Evolutionary conservation across 2,888 invertebrate species (phyloP), one percentile per base, ranked within the genome.

Genomic region (Pachliopta kotzebuea): DNA sequence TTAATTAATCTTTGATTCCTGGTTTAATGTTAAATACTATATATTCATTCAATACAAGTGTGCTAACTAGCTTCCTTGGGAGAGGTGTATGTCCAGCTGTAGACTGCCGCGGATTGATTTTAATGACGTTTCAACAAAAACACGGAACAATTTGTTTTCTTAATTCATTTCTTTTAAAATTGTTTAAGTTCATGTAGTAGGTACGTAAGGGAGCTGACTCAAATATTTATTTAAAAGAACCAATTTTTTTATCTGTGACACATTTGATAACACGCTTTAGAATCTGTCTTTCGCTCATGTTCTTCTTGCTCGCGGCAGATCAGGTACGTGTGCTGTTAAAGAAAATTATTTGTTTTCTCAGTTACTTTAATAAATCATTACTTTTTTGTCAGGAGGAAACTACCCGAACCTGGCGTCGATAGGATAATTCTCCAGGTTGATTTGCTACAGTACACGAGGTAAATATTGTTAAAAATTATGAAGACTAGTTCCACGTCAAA

Each of bases 401-500:
- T 73, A 79, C 75, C 76, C 80, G 81, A 88, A 78, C 85, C 88
- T 91, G 90, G 90, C 90, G 84, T 79, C 83, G 77, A 79, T 83
- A 81, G 82, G 79, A 75, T 86, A 87, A 83, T 75, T 77, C 77
- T 82, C 79, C 82, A 82, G 90, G 75, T 88, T 83, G 90, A 90
- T 90, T 85, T 73, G 88, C 89, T 91, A 85, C 90, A 83, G 90
- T 91, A 91, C 90, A 77, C 82, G 81, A 75, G 89, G 90, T 91
- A 75, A 84, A 88, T 86, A 74, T 78, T 78, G 73, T 73, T 79
- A 75, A 76, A 84, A 82, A 84, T 79, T 81, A 74, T 76, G 72
- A 73, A 75, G 78, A 82, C 84, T 76, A 80, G 85, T 90, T 90
- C 90, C 90, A 91, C 91, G 91, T 91, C 91, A 91, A 90, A 90